These are phyloP conservation scores for Etia nguti DNA, from an alignment of 2,113 vertebrate genomes.

Conservation along the genomic window DNA sequence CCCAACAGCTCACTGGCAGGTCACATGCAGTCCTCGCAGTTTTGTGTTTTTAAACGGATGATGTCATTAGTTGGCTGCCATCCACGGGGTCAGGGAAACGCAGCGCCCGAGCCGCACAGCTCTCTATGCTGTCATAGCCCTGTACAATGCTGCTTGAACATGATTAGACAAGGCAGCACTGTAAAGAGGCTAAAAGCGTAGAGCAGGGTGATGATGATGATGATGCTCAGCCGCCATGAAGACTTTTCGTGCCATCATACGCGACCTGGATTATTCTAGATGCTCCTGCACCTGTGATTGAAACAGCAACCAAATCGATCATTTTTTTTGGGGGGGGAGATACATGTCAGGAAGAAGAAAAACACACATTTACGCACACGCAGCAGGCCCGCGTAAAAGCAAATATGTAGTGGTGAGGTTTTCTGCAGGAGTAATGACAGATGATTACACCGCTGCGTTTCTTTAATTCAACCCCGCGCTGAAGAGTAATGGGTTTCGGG, in stretches of 20 bases:
- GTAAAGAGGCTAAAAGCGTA: slow-evolving; percentile 79
- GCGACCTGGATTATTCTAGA: neutral
- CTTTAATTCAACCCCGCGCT: neutral
- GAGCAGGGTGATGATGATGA: slow-evolving; percentile 50
- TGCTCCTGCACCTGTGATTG: slow-evolving; percentile 24
- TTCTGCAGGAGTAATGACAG: neutral
- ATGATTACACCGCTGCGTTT: neutral
- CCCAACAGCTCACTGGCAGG: neutral
- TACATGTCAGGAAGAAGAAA: neutral
- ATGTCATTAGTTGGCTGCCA: slow-evolving; percentile 32
- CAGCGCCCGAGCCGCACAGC: slow-evolving; percentile 14
- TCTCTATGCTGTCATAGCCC: slow-evolving; percentile 79
- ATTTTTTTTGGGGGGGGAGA: neutral
- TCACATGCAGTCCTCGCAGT: neutral
- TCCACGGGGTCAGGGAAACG: slow-evolving; percentile 24
- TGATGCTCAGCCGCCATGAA: slow-evolving; percentile 14
- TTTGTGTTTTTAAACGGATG: slow-evolving; percentile 6
- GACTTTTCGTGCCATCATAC: neutral
- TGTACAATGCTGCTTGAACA: slow-evolving; percentile 83
- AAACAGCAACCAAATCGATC: slow-evolving; percentile 22
- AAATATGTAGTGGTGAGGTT: neutral
- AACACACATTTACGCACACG: neutral
- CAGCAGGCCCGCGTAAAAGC: neutral
- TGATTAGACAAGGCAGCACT: slow-evolving; percentile 79
- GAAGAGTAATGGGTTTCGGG: neutral